These are phyloP conservation scores for Pterois miles DNA, from an alignment of 2,797 vertebrate genomes.

Conservation along the genomic window DNA sequence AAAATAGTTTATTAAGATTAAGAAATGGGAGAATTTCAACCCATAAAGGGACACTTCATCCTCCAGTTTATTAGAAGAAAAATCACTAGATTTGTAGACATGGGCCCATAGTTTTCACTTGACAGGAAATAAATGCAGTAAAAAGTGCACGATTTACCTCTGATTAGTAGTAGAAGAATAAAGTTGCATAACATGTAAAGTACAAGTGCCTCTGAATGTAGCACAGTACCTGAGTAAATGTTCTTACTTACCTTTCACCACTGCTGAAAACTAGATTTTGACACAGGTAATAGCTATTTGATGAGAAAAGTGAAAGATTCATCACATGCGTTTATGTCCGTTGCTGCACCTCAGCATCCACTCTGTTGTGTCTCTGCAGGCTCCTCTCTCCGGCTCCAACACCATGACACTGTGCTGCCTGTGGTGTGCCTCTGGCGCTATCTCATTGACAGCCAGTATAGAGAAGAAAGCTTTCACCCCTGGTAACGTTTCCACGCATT, in stretches of 20 bases:
- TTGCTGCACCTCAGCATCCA: background rate
- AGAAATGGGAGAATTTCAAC: accelerated
- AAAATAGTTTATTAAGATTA: background rate
- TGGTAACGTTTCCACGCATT: conserved; percentile 39
- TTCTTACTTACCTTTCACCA: background rate
- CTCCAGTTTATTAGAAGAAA: background rate
- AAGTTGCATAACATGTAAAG: background rate
- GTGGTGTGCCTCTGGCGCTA: conserved; percentile 50
- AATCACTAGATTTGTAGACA: background rate
- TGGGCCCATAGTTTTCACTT: background rate
- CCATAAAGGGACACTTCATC: too few species aligned
- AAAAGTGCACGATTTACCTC: background rate
- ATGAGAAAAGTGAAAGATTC: background rate
- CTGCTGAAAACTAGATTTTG: too few species aligned
- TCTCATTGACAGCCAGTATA: conserved; percentile 45
- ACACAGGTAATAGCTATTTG: background rate
- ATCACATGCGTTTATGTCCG: background rate
- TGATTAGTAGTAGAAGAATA: background rate
- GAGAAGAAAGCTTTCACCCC: conserved; percentile 63
- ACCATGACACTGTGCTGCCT: conserved; percentile 46
- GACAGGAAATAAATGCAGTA: background rate
- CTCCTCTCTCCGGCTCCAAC: conserved; percentile 61
- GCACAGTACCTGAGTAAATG: background rate
- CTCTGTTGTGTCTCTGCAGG: conserved; percentile 43
- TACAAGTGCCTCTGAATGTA: background rate